These are phyloP conservation scores for Hirudo medicinalis DNA, from an alignment of 1,140 invertebrate species.

Conservation along the genomic window DNA sequence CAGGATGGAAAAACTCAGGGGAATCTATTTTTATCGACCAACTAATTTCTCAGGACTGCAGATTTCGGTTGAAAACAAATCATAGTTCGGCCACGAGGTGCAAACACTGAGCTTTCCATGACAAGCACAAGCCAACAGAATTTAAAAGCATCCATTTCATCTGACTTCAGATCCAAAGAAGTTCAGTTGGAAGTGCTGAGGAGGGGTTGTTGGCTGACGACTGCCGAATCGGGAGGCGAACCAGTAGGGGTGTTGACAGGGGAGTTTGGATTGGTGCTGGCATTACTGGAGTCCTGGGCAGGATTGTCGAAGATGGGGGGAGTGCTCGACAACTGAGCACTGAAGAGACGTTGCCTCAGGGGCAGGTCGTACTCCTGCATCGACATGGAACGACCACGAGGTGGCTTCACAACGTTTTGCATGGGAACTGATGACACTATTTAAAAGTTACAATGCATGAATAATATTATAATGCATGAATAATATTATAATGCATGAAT, in stretches of 20 bases:
- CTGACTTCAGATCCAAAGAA: too few species aligned
- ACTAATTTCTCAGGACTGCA: too few species aligned
- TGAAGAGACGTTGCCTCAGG: slow-evolving; percentile 22
- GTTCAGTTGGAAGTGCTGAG: neutral
- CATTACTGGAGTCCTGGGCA: neutral
- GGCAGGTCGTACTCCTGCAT: slow-evolving; percentile 73
- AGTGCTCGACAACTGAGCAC: slow-evolving; percentile 14
- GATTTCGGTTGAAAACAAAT: too few species aligned
- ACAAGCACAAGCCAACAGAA: too few species aligned
- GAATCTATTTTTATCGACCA: too few species aligned
- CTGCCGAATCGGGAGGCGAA: neutral
- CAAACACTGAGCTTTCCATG: too few species aligned
- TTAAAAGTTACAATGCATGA: too few species aligned
- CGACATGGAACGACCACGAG: slow-evolving; percentile 41
- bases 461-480: too few species aligned
- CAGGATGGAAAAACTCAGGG: too few species aligned
- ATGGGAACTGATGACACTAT: slow-evolving; percentile 24
- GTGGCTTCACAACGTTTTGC: slow-evolving; percentile 21
- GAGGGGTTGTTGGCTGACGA: neutral
- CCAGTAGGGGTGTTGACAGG: neutral
- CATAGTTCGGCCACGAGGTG: too few species aligned
- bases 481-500: too few species aligned
- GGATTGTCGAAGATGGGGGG: slow-evolving; percentile 6
- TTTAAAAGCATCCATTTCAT: too few species aligned
- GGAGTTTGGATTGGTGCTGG: slow-evolving; percentile 3